A percentile compares a stretch with the other conserved stretches of the same genome.
phyloP scores from a whole-genome alignment of 2,888 invertebrate species.

The Synanthedon myopaeformis region DNA sequence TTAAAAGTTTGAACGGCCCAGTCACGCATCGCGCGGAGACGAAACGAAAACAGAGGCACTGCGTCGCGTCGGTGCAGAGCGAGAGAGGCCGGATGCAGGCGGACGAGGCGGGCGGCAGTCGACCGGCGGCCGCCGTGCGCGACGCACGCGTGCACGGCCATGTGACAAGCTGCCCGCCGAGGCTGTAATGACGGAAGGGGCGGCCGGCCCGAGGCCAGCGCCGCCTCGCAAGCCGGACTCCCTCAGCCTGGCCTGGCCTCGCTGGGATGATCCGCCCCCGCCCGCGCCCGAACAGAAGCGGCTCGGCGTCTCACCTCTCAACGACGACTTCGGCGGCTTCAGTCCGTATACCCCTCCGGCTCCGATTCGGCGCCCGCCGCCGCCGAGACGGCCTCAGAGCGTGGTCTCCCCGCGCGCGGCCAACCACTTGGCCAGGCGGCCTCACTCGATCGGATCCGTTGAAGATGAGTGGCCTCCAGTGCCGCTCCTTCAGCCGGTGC shows the following conservation, averaged over 20 bases:
- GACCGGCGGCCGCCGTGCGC: slow-evolving; percentile 28
- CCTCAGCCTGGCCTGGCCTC: slow-evolving; percentile 46
- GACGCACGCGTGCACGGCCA: slow-evolving; percentile 37
- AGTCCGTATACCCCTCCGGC: slow-evolving; percentile 69
- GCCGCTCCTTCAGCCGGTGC: slow-evolving; percentile 66
- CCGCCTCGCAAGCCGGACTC: slow-evolving; percentile 65
- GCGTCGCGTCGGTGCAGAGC: slow-evolving; percentile 34
- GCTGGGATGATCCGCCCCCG: slow-evolving; percentile 64
- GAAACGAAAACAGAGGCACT: slow-evolving; percentile 19
- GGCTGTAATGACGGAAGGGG: slow-evolving; percentile 57
- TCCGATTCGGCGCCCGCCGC: slow-evolving; percentile 30
- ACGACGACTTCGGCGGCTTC: slow-evolving; percentile 58
- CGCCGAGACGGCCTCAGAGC: slow-evolving; percentile 65
- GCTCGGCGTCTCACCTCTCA: slow-evolving; percentile 23
- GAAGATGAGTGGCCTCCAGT: slow-evolving; percentile 57
- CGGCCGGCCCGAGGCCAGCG: slow-evolving; percentile 62
- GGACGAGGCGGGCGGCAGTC: slow-evolving; percentile 29
- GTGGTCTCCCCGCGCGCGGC: slow-evolving; percentile 56
- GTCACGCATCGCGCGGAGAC: not conserved
- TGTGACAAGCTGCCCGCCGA: slow-evolving; percentile 40
- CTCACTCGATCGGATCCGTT: slow-evolving; percentile 73
- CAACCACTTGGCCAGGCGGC: slow-evolving; percentile 53
- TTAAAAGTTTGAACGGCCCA: not conserved
- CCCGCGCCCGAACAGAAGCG: slow-evolving; percentile 47
- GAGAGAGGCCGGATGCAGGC: slow-evolving; percentile 4